phyloP scores from a whole-genome alignment of 2,888 invertebrate genomes.

The Drosophila basisetae region DNA sequence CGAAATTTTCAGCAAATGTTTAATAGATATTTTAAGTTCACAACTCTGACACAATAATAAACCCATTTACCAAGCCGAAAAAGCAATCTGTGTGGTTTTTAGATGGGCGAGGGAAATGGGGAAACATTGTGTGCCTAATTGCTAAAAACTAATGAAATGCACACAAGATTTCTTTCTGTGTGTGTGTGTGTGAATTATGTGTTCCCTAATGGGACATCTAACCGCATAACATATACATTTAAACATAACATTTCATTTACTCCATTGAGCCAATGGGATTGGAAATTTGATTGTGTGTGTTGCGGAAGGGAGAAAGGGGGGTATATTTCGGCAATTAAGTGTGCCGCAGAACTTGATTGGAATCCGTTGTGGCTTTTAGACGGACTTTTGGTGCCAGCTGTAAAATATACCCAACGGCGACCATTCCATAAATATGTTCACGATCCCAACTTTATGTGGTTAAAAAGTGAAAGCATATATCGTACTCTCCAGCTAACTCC shows the following conservation, averaged over 20 bases:
- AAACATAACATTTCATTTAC: background rate
- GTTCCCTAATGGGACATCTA: slow-evolving; percentile 11
- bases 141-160: slow-evolving; percentile 26
- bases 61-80: background rate
- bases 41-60: background rate
- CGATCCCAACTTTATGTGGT: slow-evolving; percentile 39
- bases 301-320: background rate
- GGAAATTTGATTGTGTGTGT: background rate
- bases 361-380: slow-evolving; percentile 63
- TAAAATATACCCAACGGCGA: slow-evolving; percentile 28
- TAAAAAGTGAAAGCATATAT: slow-evolving; percentile 16
- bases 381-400: slow-evolving; percentile 24
- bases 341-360: slow-evolving; percentile 68
- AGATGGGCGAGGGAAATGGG: background rate
- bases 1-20: background rate
- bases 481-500: background rate
- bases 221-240: slow-evolving; percentile 34
- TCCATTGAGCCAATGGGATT: slow-evolving; percentile 16
- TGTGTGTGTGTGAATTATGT: background rate
- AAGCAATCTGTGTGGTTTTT: slow-evolving; percentile 8
- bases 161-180: background rate
- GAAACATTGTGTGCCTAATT: slow-evolving; percentile 25
- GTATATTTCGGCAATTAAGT: slow-evolving; percentile 66
- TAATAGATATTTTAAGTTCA: background rate
- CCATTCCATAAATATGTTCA: slow-evolving; percentile 45